These are phyloP conservation scores for Pogonocichla stellata DNA, from an alignment of 2,113 vertebrate genomes.

Conservation along the genomic window DNA sequence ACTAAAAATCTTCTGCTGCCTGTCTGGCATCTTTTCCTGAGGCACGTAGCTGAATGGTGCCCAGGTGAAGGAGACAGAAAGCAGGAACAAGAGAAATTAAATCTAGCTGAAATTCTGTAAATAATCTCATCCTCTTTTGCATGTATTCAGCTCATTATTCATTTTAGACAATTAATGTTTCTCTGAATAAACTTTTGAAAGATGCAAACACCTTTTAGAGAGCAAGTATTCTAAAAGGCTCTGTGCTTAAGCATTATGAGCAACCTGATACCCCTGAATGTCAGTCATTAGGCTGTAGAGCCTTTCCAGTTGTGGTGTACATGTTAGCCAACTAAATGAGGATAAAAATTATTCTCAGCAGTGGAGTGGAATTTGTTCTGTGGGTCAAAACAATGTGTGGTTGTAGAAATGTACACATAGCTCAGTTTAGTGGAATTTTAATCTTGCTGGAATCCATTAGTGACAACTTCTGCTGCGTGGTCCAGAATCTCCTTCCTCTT, in stretches of 20 bases:
- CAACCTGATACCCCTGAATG: not conserved
- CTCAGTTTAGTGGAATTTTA: not conserved
- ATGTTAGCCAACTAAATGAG: not conserved
- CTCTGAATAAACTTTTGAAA: not conserved
- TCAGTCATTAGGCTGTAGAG: not conserved
- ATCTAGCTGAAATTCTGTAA: not conserved
- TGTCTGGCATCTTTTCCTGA: not conserved
- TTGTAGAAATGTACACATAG: not conserved
- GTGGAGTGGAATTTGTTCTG: not conserved
- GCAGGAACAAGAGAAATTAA: not conserved
- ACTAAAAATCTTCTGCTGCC: not conserved
- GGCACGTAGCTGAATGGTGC: fast-evolving
- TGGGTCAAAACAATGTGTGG: not conserved
- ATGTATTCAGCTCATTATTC: not conserved
- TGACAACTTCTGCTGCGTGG: not conserved
- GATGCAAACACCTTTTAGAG: not conserved
- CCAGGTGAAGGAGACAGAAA: not conserved
- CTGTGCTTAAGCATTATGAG: not conserved
- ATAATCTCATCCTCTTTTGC: not conserved
- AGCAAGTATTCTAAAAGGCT: not conserved
- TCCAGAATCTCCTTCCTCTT: not conserved
- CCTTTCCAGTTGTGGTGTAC: not conserved
- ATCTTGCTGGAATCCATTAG: not conserved
- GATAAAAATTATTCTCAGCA: not conserved
- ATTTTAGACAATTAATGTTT: not conserved